These are phyloP conservation scores for Sebastes elongatus DNA, from an alignment of 2,797 vertebrate species.

Conservation along the genomic window DNA sequence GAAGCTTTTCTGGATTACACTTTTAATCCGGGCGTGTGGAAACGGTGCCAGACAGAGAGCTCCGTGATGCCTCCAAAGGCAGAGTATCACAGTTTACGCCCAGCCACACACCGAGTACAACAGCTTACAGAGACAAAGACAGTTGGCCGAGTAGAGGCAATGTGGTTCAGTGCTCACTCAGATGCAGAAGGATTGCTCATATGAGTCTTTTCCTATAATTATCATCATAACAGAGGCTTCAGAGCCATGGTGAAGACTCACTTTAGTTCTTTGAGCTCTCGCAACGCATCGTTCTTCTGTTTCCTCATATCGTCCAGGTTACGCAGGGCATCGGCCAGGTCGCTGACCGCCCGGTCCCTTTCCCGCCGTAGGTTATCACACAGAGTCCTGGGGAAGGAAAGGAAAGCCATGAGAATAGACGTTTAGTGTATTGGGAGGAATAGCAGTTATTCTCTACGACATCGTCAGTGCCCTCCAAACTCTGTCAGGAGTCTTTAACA, in stretches of 20 bases:
- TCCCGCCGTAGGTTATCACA: conserved; percentile 95
- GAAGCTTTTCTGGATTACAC: conserved; percentile 63
- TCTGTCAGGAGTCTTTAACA: background rate
- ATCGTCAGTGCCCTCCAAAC: background rate
- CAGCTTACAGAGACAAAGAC: conserved; percentile 42
- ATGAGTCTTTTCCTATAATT: background rate
- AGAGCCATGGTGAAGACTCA: conserved; percentile 65
- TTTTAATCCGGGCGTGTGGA: conserved; percentile 67
- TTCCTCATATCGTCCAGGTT: conserved; percentile 97
- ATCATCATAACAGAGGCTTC: background rate
- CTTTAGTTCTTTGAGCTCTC: conserved; percentile 96
- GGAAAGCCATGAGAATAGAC: background rate
- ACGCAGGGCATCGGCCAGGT: conserved; percentile 93
- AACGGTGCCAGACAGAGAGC: conserved; percentile 49
- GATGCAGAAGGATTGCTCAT: background rate
- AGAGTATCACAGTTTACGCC: conserved; percentile 48
- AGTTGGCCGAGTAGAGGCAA: background rate
- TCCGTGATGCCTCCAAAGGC: conserved; percentile 43
- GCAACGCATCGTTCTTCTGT: conserved; percentile 91
- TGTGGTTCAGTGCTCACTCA: background rate
- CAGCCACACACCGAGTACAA: conserved; percentile 46
- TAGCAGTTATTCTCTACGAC: background rate
- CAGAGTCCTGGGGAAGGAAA: conserved; percentile 83
- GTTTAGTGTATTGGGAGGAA: background rate
- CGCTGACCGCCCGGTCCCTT: conserved; percentile 93